Evolutionary conservation across 2,797 vertebrate species (phyloP).

Genomic region (Eleutherodactylus coqui): DNA sequence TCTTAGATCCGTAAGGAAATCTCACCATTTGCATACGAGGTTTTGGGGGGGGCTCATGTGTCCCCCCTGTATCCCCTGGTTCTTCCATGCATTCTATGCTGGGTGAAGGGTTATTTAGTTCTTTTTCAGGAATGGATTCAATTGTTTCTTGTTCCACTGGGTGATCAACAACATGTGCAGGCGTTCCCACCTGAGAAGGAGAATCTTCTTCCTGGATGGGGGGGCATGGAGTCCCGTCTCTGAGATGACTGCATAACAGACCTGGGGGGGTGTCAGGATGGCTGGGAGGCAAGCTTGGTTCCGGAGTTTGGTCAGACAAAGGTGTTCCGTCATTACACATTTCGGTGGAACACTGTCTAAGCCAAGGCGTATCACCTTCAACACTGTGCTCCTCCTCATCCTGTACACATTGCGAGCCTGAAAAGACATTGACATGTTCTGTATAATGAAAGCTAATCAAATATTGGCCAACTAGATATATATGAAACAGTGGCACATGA

Average conservation of each 20-base stretch:
- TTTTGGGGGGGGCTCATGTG: constrained; percentile 44
- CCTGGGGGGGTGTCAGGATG: constrained; percentile 70
- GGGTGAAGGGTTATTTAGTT: constrained; percentile 47
- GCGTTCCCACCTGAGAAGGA: constrained; percentile 68
- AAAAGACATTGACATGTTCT: not conserved
- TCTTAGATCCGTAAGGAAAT: not conserved
- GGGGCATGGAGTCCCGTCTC: constrained; percentile 61
- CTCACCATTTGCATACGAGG: constrained; percentile 61
- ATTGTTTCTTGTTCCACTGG: constrained; percentile 39
- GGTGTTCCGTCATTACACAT: constrained; percentile 74
- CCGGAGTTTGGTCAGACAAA: constrained; percentile 73
- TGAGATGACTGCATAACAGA: constrained; percentile 45
- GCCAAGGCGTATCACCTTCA: constrained; percentile 53
- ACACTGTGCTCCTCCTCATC: constrained; percentile 49
- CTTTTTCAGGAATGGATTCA: constrained; percentile 39
- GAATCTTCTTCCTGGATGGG: constrained; percentile 69
- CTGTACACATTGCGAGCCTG: constrained; percentile 54
- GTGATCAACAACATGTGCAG: constrained; percentile 28
- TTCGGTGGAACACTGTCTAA: constrained; percentile 64
- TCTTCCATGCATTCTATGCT: constrained; percentile 41
- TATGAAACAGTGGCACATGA: not conserved
- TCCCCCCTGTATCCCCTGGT: constrained; percentile 43
- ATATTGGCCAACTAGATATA: not conserved
- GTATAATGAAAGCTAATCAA: not conserved
- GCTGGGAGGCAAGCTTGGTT: constrained; percentile 71